Base-by-base conservation (phyloP, 1,140 invertebrate genomes). In the Bombyx mandarina region DNA sequence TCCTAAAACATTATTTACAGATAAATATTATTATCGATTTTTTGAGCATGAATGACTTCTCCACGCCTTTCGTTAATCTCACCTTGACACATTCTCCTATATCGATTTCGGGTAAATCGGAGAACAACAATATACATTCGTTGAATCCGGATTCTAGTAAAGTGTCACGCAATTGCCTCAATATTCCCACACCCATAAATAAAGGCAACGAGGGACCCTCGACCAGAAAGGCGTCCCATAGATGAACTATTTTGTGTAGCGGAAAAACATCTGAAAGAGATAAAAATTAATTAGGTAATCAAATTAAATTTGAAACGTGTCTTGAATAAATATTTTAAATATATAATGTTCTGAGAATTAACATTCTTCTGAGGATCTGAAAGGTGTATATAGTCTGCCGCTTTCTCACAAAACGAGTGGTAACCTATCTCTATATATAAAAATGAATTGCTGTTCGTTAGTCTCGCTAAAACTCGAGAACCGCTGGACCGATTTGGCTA, bases 51-150 rank as follows among this genome's bases (percentile, higher is more conserved):
- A 8, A 45, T 1, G 2, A 47, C 45, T 10, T 47, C 8, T 47
- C n/a, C 45, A 47, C 45, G 49, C 22, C 8, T 1, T 18, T 12
- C 22, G 8, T 18, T 9, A 55, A 10, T 62, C 61, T 61, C 54
- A 88, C 84, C 63, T 92, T 92, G 1, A 99, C 96, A 89, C 96
- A 98, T 61, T 92, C 91, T 74, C 98, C 96, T 69, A 99, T 99
- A 69, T 98, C 96, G 57, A 99, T 96, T 86, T 99, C 97, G n/a
- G 98, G 98, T 77, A 99, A 91, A 89, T 99, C 97, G 46, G 97
- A 99, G 88, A 99, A 99, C 8, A 99, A 88, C 45, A 99, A 86
- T 66, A 99, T 99, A 74, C 98, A 99, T 74, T 99, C 98, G 77
- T 99, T 99, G 79, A 99, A 99, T 2, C 97, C 97, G 26, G 95